Percentiles rank a stretch among this genome's conserved stretches.
Evolutionary conservation across 2,797 vertebrate genomes (phyloP).

Genomic region (Lemur catta): DNA sequence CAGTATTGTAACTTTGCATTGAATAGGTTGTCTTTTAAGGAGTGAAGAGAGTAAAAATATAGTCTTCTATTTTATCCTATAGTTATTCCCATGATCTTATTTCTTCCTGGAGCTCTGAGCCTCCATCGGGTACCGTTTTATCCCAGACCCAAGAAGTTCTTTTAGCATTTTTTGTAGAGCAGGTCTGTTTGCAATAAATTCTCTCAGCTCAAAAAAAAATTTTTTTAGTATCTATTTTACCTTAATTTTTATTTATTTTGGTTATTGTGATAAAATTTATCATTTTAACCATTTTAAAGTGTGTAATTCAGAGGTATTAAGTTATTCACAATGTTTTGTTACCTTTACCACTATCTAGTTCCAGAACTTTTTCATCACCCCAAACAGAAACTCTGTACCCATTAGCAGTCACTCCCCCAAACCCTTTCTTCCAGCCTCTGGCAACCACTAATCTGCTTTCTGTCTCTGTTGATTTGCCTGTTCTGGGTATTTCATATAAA

Average conservation of each 20-base stretch:
- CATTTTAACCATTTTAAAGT: not conserved
- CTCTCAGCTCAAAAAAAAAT: not conserved
- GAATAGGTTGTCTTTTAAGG: not conserved
- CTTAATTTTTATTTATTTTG: not conserved
- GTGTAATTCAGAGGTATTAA: not conserved
- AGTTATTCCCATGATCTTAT: not conserved
- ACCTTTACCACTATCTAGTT: not conserved
- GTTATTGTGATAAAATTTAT: not conserved
- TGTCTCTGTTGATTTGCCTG: slow-evolving; percentile 21
- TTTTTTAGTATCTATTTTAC: not conserved
- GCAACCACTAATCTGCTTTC: slow-evolving; percentile 20
- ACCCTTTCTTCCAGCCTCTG: not conserved
- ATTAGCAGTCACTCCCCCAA: not conserved
- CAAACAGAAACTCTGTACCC: not conserved
- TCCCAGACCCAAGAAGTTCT: not conserved
- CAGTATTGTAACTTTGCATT: not conserved
- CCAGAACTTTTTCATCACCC: not conserved
- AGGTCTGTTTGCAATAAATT: not conserved
- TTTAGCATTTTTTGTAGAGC: not conserved
- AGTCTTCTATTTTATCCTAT: not conserved
- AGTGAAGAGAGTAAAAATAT: not conserved
- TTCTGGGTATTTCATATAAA: slow-evolving; percentile 25
- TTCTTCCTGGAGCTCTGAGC: not conserved
- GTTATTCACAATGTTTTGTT: not conserved
- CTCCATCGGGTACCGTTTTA: not conserved